Conservation (phyloP, 2,113 vertebrate genomes). For the Cranoglanis bouderius region DNA sequence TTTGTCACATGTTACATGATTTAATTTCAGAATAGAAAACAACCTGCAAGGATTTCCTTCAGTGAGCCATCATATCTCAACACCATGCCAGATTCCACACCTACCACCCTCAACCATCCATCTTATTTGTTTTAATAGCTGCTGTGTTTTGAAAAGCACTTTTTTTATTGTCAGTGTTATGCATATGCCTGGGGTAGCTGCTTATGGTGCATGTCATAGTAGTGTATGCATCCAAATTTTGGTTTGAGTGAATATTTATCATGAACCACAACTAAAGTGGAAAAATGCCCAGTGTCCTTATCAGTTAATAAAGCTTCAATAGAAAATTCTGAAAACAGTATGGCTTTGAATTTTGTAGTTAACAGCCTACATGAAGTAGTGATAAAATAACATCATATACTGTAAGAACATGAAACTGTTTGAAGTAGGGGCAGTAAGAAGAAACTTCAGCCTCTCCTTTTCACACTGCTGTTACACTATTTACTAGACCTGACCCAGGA, state of each 20-base stretch:
- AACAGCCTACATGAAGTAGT: background rate
- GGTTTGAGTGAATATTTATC: background rate
- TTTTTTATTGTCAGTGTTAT: background rate
- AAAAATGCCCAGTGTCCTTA: background rate
- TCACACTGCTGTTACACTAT: constrained; percentile 66
- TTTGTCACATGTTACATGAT: background rate
- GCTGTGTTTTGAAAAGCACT: background rate
- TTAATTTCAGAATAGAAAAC: background rate
- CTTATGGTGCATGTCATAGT: background rate
- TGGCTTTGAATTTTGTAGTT: background rate
- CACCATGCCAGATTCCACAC: constrained; percentile 33
- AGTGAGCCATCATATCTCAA: background rate
- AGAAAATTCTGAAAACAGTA: background rate
- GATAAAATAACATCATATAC: background rate
- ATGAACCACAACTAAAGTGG: background rate
- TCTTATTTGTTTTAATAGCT: background rate
- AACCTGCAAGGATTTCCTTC: background rate
- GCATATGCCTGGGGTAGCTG: background rate
- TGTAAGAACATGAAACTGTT: background rate
- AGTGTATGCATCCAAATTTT: background rate
- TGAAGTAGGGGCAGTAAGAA: background rate
- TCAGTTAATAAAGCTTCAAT: background rate
- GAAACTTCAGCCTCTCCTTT: constrained; percentile 51
- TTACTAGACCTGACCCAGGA: constrained; percentile 64
- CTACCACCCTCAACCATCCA: background rate